A percentile compares a stretch with the other conserved stretches of the same genome.
Conservation (phyloP, 2,888 invertebrate genomes). For the Ophion ventricosus region DNA sequence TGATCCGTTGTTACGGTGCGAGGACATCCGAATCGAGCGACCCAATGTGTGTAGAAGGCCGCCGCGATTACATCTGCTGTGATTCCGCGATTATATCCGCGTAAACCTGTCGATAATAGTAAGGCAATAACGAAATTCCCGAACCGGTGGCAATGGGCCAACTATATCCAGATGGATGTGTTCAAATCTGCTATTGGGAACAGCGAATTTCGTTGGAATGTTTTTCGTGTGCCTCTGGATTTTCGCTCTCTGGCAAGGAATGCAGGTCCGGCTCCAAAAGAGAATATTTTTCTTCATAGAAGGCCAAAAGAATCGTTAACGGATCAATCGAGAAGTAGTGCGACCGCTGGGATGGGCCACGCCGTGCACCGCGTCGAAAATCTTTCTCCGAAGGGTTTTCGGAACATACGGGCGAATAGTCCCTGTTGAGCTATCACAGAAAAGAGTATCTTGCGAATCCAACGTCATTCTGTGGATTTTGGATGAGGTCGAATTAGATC, state of each 20-base stretch:
- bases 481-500: neutral
- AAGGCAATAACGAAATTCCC: slow-evolving; percentile 76
- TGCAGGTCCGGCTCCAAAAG: slow-evolving; percentile 73
- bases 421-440: slow-evolving; percentile 65
- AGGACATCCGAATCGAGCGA: slow-evolving; percentile 47
- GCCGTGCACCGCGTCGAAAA: slow-evolving; percentile 65
- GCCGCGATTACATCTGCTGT: slow-evolving; percentile 47
- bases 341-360: slow-evolving; percentile 63
- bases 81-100: slow-evolving; percentile 66
- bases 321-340: slow-evolving; percentile 62
- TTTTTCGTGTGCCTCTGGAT: no score
- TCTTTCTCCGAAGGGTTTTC: slow-evolving; percentile 48
- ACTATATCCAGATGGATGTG: no score
- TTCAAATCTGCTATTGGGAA: slow-evolving; percentile 70
- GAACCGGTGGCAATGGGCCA: no score
- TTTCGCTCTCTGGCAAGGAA: slow-evolving; percentile 72
- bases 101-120: slow-evolving; percentile 70
- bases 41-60: slow-evolving; percentile 29
- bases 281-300: slow-evolving; percentile 68
- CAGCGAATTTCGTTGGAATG: no score
- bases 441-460: slow-evolving; percentile 9
- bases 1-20: slow-evolving; percentile 73
- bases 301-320: slow-evolving; percentile 70
- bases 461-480: slow-evolving; percentile 5
- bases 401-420: slow-evolving; percentile 63